Percentiles rank a stretch among this genome's conserved stretches.
Evolutionary conservation across 1,140 invertebrate species (phyloP).

Genomic region (Danaus melanippus): DNA sequence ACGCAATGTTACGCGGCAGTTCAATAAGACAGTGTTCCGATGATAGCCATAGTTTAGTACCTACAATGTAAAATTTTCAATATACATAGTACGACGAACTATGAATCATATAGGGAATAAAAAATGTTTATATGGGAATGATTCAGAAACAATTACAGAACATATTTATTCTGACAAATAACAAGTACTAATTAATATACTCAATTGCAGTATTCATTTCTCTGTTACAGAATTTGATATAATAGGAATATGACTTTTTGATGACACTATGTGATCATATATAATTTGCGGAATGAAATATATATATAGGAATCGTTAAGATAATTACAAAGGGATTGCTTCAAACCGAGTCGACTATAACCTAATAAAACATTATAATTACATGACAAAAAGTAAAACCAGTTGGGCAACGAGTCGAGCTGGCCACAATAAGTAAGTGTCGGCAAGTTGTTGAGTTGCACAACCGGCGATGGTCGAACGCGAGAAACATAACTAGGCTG

Average conservation of each 20-base stretch:
- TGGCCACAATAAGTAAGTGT: slow-evolving; percentile 63
- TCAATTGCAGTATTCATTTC: no score
- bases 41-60: slow-evolving; percentile 16
- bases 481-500: slow-evolving; percentile 71
- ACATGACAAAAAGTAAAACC: slow-evolving; percentile 62
- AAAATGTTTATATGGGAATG: no score
- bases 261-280: no score
- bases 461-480: slow-evolving; percentile 66
- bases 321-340: no score
- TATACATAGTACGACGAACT: slow-evolving; percentile 23
- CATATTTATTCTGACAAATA: no score
- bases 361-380: slow-evolving; percentile 56
- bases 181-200: no score
- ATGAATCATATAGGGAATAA: slow-evolving; percentile 20
- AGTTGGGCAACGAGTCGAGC: slow-evolving; percentile 54
- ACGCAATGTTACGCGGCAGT: slow-evolving; percentile 10
- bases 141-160: no score
- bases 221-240: no score
- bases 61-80: slow-evolving; percentile 25
- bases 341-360: slow-evolving; percentile 12
- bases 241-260: no score
- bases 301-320: no score
- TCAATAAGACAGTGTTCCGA: slow-evolving; percentile 17
- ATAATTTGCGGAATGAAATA: no score
- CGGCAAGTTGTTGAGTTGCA: slow-evolving; percentile 60